Evolutionary conservation across 1,140 invertebrate species (phyloP), one percentile per base, ranked within the genome.

Genomic region (Notospermus geniculatus): DNA sequence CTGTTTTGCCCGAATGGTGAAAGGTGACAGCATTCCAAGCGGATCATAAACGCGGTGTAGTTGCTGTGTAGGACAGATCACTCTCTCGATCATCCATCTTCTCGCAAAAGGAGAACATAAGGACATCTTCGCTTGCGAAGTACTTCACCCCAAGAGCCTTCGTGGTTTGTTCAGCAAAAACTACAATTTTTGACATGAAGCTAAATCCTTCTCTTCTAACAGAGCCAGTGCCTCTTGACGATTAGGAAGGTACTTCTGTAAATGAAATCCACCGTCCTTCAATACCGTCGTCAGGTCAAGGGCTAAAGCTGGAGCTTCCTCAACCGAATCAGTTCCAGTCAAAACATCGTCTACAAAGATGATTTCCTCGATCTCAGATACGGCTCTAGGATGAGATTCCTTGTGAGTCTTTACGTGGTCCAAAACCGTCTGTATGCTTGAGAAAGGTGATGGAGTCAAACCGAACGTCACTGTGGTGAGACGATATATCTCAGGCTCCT

Each of bases 61-160:
- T n/a, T 50, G 46, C n/a, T n/a, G n/a, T 50, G n/a, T 27, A 50
- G 46, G n/a, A 50, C 46, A 27, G 19, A 23, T 50, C 46, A 50
- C 4, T n/a, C 46, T 5, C 5, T n/a, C 9, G 4, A 50, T 50
- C 46, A 23, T 50, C 46, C 46, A 50, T 50, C 46, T 50, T 50
- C 46, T 50, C 46, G 4, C 46, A 50, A 27, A 50, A 50, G 5
- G 46, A 50, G n/a, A 50, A 50, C n/a, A 50, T 50, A 9, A 50
- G 25, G 19, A 23, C 19, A 27, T 50, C 46, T 23, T 50, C 46
- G n/a, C 46, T 50, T 5, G 5, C 5, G 9, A n/a, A 23, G 25
- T 23, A 50, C n/a, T 50, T 50, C 5, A 27, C 25, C 9, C 46
- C 46, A n/a, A 50, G 46, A 4, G n/a, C n/a, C 5, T 50, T 50